phyloP scores from a whole-genome alignment of 1,140 invertebrate genomes.

The Rhagoletis pomonella region DNA sequence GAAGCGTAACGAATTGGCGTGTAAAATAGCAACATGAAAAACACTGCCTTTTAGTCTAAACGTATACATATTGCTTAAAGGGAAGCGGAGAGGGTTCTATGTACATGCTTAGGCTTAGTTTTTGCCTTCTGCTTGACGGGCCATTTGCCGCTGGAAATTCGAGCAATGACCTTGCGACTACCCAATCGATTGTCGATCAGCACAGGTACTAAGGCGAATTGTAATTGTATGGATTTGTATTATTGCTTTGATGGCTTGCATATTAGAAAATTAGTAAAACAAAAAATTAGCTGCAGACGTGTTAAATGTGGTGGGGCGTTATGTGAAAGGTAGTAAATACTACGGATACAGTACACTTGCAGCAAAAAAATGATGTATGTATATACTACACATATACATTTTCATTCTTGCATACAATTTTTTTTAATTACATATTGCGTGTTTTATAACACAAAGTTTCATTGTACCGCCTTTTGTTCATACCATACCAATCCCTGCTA shows the following conservation, averaged over 20 bases:
- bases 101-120: background rate
- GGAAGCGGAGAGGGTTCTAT: background rate
- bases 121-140: background rate
- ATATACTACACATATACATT: background rate
- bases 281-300: background rate
- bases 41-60: background rate
- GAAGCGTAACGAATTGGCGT: slow-evolving; percentile 9
- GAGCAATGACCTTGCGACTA: background rate
- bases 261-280: background rate
- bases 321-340: background rate
- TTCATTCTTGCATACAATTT: background rate
- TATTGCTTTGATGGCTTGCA: background rate
- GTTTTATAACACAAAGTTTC: background rate
- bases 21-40: background rate
- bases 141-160: background rate
- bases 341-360: background rate
- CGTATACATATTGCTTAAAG: background rate
- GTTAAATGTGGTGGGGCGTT: slow-evolving; percentile 14
- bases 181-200: background rate
- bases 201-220: background rate
- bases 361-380: background rate
- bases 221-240: background rate
- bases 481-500: background rate
- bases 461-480: background rate
- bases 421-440: background rate